These are phyloP conservation scores for Bactericera cockerelli DNA, from an alignment of 1,140 invertebrate genomes.

Conservation along the genomic window DNA sequence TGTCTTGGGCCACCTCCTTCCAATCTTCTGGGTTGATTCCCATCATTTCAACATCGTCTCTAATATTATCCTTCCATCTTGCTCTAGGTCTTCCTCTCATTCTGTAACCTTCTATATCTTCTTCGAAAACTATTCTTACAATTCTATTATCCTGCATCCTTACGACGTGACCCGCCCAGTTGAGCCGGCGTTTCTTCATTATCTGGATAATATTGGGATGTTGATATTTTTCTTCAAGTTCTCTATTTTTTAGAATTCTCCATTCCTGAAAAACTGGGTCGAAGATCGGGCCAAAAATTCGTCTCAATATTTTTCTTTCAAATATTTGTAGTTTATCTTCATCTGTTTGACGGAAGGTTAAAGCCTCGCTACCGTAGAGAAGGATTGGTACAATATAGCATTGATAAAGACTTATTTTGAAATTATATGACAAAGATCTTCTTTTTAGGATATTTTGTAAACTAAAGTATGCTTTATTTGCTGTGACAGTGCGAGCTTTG, in stretches of 20 bases:
- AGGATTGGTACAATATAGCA: constrained; percentile 7
- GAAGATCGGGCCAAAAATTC: constrained; percentile 9
- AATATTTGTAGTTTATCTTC: constrained; percentile 7
- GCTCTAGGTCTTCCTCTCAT: constrained; percentile 11
- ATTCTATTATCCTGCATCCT: background rate
- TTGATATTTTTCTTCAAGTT: constrained; percentile 11
- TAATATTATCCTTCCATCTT: constrained; percentile 11
- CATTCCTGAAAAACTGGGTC: background rate
- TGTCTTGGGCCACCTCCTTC: constrained; percentile 2
- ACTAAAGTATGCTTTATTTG: background rate
- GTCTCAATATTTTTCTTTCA: constrained; percentile 12
- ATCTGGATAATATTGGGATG: constrained; percentile 9
- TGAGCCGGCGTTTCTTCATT: constrained; percentile 12
- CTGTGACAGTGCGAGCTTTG: background rate
- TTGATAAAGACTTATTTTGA: constrained; percentile 9
- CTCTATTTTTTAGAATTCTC: constrained; percentile 9
- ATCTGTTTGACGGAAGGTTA: constrained; percentile 9
- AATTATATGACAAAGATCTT: constrained; percentile 10
- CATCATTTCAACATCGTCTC: constrained; percentile 11
- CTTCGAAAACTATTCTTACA: background rate
- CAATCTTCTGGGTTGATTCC: constrained; percentile 10
- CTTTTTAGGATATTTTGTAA: constrained; percentile 8
- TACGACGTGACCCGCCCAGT: constrained; percentile 11
- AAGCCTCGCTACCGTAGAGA: constrained; percentile 5
- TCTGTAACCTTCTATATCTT: constrained; percentile 8